phyloP scores from a whole-genome alignment of 1,140 invertebrate species.

The Drosophila prosaltans region DNA sequence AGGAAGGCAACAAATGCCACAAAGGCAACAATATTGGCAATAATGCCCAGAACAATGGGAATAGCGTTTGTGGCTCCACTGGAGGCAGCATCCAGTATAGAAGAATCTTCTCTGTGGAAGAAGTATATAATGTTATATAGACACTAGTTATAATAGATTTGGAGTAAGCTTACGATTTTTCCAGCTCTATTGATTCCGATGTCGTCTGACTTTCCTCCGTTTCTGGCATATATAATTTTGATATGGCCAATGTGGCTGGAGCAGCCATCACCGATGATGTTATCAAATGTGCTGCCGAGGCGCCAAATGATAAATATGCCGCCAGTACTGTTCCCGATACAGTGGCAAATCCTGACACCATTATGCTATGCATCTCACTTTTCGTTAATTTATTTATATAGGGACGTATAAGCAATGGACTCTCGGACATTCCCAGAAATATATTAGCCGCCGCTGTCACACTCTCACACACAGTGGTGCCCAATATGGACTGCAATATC shows the following conservation, averaged over 20 bases:
- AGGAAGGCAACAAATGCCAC: conserved; percentile 93
- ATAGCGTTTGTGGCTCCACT: conserved; percentile 93
- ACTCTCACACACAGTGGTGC: conserved; percentile 96
- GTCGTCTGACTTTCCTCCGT: conserved; percentile 89
- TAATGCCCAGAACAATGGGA: conserved; percentile 93
- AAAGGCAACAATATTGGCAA: conserved; percentile 96
- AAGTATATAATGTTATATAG: neutral
- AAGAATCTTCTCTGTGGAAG: conserved; percentile 89
- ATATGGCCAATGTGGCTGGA: conserved; percentile 93
- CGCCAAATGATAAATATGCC: conserved; percentile 95
- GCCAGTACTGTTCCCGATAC: conserved; percentile 96
- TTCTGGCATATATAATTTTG: conserved; percentile 97
- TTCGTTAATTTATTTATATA: conserved; percentile 91
- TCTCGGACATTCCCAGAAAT: conserved; percentile 95
- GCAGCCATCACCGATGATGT: conserved; percentile 98
- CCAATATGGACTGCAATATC: conserved; percentile 88
- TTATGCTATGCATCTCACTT: conserved; percentile 96
- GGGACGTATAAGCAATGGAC: conserved; percentile 93
- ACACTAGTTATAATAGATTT: no score
- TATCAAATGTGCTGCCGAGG: conserved; percentile 91
- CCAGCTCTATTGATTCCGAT: conserved; percentile 86
- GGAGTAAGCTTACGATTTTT: conserved; percentile 85
- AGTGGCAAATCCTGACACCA: conserved; percentile 97
- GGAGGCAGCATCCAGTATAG: conserved; percentile 93
- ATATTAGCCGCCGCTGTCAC: conserved; percentile 95